Conservation (phyloP, 2,797 vertebrate genomes). For the Diplodus sargus region DNA sequence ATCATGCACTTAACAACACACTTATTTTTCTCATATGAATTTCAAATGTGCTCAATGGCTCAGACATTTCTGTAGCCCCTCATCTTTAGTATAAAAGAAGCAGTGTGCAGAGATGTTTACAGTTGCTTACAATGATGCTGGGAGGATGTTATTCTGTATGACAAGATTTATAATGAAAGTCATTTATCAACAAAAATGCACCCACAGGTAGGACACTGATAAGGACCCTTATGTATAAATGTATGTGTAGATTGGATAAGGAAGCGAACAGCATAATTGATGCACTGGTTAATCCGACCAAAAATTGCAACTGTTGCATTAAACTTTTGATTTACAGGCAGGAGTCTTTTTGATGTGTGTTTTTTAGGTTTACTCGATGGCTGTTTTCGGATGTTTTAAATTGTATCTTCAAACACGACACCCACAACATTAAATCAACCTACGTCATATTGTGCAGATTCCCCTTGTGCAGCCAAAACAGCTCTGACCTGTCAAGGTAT, state of each 20-base stretch:
- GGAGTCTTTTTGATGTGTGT: neutral
- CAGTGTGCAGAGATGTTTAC: neutral
- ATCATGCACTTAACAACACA: neutral
- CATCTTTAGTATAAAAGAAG: neutral
- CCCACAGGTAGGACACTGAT: constrained; percentile 25
- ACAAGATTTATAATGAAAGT: constrained; percentile 29
- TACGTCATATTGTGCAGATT: no score
- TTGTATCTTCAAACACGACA: no score
- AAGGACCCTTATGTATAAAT: constrained; percentile 26
- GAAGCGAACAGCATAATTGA: constrained; percentile 9
- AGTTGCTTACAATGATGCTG: neutral
- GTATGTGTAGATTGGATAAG: constrained; percentile 9
- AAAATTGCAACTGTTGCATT: neutral
- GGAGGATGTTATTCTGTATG: constrained; percentile 13
- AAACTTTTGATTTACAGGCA: neutral
- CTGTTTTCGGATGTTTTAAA: no score
- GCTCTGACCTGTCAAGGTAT: no score
- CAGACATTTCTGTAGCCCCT: neutral
- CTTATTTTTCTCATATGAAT: neutral
- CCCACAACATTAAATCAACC: no score
- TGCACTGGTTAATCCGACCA: neutral
- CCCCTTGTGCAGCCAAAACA: no score
- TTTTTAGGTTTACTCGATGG: no score
- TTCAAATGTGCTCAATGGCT: neutral
- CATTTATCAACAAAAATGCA: constrained; percentile 36